These are phyloP conservation scores for Diplolepis rosae DNA, from an alignment of 2,888 invertebrate species.

Conservation along the genomic window DNA sequence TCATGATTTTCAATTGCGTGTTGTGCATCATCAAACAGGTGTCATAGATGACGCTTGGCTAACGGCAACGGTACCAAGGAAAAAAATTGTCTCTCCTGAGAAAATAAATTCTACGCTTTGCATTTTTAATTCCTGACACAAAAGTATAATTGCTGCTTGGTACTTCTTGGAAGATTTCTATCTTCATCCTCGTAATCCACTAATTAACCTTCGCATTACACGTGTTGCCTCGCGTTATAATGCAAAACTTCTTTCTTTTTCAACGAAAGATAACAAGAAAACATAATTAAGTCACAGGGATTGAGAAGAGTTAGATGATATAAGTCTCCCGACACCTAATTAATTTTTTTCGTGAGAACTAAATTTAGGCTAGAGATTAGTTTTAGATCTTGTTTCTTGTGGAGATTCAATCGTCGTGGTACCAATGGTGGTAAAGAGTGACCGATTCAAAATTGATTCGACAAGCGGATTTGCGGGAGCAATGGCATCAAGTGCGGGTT, in stretches of 20 bases:
- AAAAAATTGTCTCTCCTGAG: not conserved
- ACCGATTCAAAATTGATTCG: not conserved
- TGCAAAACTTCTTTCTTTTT: not conserved
- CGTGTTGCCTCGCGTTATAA: slow-evolving; percentile 1
- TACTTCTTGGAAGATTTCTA: slow-evolving; percentile 5
- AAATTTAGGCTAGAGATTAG: not conserved
- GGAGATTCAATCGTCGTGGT: not conserved
- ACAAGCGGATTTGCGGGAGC: slow-evolving; percentile 2
- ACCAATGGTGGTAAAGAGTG: not conserved
- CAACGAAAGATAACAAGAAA: not conserved
- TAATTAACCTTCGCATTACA: slow-evolving; percentile 25
- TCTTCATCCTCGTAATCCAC: slow-evolving; percentile 24
- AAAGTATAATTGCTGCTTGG: slow-evolving; percentile 9
- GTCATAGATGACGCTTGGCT: not conserved
- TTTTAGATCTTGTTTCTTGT: not conserved
- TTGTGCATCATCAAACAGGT: slow-evolving; percentile 27
- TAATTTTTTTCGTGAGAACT: not conserved
- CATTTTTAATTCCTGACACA: slow-evolving; percentile 12
- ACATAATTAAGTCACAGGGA: not conserved
- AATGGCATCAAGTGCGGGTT: not conserved
- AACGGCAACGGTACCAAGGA: not conserved
- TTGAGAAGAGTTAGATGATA: not conserved
- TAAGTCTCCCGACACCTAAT: not conserved
- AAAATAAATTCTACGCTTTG: slow-evolving; percentile 8
- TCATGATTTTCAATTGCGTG: slow-evolving; percentile 28